Conservation (phyloP, 1,140 invertebrate genomes). For the Araneus ventricosus region DNA sequence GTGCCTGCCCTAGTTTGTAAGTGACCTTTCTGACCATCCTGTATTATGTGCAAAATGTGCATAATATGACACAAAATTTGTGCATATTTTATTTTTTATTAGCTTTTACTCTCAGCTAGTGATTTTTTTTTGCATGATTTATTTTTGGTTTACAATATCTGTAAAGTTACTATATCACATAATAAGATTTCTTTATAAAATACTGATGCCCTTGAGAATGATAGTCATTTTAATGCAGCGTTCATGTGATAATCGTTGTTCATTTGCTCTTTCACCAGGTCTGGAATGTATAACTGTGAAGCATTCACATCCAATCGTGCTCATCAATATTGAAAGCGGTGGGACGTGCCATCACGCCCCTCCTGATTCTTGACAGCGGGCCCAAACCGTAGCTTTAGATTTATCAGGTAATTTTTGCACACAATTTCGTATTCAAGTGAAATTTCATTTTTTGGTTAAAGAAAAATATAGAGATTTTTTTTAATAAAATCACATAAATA, state of each 20-base stretch:
- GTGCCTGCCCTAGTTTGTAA: no score
- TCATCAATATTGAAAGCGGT: conserved; percentile 70
- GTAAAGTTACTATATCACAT: no score
- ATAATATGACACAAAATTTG: no score
- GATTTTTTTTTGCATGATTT: neutral
- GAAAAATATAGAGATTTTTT: neutral
- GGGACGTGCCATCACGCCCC: conserved; percentile 47
- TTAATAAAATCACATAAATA: no score
- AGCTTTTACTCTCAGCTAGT: no score
- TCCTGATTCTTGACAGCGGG: conserved; percentile 71
- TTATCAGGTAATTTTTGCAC: conserved; percentile 51
- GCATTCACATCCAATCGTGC: conserved; percentile 72
- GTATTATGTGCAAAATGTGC: no score
- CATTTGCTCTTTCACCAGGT: neutral
- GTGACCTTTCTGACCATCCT: no score
- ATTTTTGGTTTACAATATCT: neutral
- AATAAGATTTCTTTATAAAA: no score
- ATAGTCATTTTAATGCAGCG: no score
- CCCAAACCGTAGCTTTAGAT: conserved; percentile 74
- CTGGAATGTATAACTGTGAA: conserved; percentile 73
- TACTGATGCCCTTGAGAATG: no score
- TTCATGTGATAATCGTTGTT: no score
- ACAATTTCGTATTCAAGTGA: neutral
- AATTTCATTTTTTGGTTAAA: neutral
- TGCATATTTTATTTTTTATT: no score